Conservation (phyloP, 2,797 vertebrate species). For the Furcifer pardalis region DNA sequence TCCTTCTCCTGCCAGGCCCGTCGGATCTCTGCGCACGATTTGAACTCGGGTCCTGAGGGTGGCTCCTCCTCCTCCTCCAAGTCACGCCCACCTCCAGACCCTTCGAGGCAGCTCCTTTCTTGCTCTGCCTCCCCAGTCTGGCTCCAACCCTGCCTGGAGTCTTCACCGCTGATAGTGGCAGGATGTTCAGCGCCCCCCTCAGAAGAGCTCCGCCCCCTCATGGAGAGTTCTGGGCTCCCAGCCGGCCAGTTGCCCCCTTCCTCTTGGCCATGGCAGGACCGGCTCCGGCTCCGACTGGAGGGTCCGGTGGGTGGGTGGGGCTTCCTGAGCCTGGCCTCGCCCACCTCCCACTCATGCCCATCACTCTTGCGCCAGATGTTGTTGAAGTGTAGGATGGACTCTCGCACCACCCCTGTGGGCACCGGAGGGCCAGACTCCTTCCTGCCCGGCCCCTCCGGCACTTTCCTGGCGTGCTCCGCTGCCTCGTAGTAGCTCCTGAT, state of each 20-base stretch:
- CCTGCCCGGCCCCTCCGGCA: slow-evolving; percentile 47
- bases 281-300: not conserved
- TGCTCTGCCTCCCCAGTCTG: not conserved
- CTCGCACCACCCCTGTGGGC: slow-evolving; percentile 79
- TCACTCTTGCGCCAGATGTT: slow-evolving; percentile 62
- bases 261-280: not conserved
- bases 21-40: slow-evolving; percentile 76
- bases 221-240: not conserved
- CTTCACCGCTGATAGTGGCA: not conserved
- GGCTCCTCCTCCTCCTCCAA: not conserved
- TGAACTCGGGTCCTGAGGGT: slow-evolving; percentile 61
- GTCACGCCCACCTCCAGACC: rapidly evolving
- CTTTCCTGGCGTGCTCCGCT: slow-evolving; percentile 36
- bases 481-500: slow-evolving; percentile 83
- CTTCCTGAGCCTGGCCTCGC: slow-evolving; percentile 15
- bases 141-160: not conserved
- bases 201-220: not conserved
- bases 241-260: not conserved
- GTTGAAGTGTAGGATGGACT: slow-evolving; percentile 78
- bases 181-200: too few species aligned
- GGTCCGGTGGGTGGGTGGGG: not conserved
- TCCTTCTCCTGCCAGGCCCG: slow-evolving; percentile 78
- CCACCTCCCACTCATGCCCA: slow-evolving; percentile 57
- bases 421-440: slow-evolving; percentile 80
- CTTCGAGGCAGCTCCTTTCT: not conserved